phyloP scores from a whole-genome alignment of 2,113 vertebrate species.

The Columba livia region DNA sequence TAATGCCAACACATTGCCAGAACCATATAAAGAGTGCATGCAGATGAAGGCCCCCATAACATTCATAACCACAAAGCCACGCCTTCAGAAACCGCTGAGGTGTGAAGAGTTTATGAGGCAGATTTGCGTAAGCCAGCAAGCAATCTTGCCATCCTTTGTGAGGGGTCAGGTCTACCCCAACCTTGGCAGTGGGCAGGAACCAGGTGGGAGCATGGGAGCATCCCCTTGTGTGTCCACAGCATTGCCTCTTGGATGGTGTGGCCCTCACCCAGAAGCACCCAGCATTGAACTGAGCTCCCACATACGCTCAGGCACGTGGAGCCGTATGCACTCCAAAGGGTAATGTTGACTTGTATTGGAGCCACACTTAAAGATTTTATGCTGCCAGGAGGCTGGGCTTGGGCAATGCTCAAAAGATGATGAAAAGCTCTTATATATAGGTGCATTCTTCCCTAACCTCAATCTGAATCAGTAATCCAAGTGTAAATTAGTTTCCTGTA shows the following conservation, averaged over 20 bases:
- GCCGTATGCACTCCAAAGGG: neutral
- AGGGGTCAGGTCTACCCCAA: neutral
- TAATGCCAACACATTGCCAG: neutral
- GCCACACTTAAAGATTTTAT: neutral
- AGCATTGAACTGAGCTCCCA: neutral
- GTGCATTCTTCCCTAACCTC: neutral
- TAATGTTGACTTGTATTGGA: neutral
- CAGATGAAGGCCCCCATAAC: neutral
- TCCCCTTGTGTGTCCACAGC: rapidly evolving
- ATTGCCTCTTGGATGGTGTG: neutral
- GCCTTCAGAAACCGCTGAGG: neutral
- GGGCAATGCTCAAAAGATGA: neutral
- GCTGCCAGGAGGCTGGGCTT: neutral
- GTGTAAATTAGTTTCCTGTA: neutral
- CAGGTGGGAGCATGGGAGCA: rapidly evolving
- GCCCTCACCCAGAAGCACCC: neutral
- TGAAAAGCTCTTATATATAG: neutral
- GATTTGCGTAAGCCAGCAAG: neutral
- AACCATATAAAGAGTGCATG: neutral
- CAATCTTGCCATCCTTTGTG: neutral
- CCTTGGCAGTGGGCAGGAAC: neutral
- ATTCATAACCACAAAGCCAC: neutral
- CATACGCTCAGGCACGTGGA: rapidly evolving
- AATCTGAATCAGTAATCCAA: neutral
- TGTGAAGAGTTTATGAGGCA: neutral